These are phyloP conservation scores for Alfaro cultratus DNA, from an alignment of 2,797 vertebrate species.

Conservation along the genomic window DNA sequence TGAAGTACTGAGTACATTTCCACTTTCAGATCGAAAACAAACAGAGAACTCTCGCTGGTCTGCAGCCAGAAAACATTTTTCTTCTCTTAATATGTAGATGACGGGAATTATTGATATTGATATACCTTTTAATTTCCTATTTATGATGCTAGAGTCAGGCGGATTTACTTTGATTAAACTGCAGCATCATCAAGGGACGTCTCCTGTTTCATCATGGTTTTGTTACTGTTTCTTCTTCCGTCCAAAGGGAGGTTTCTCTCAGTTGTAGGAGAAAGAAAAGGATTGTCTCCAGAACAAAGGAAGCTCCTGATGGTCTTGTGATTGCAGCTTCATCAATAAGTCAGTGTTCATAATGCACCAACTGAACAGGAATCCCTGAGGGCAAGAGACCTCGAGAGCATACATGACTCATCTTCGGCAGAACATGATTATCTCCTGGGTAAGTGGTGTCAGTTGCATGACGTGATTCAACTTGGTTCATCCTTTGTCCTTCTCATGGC, in stretches of 20 bases:
- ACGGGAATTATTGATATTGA: neutral
- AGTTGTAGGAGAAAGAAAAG: conserved; percentile 22
- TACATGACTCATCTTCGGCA: conserved; percentile 41
- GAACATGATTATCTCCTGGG: conserved; percentile 28
- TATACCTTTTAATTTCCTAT: conserved; percentile 6
- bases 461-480: conserved; percentile 13
- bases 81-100: neutral
- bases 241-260: conserved; percentile 1
- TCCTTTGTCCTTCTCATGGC: conserved; percentile 3
- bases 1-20: conserved; percentile 32
- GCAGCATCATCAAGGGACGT: neutral
- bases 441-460: conserved; percentile 12
- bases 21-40: conserved; percentile 42
- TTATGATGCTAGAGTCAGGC: neutral
- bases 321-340: conserved; percentile 68
- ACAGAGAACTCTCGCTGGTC: conserved; percentile 25
- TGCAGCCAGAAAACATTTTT: conserved; percentile 1
- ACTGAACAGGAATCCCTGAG: conserved; percentile 39
- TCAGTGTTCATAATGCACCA: conserved; percentile 63
- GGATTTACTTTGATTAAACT: neutral
- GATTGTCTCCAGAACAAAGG: conserved; percentile 28
- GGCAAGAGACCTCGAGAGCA: conserved; percentile 13
- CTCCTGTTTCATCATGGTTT: neutral
- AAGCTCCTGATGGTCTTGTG: conserved; percentile 62
- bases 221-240: neutral